These are phyloP conservation scores for Ascaphus truei DNA, from an alignment of 2,113 vertebrate genomes.

Conservation along the genomic window DNA sequence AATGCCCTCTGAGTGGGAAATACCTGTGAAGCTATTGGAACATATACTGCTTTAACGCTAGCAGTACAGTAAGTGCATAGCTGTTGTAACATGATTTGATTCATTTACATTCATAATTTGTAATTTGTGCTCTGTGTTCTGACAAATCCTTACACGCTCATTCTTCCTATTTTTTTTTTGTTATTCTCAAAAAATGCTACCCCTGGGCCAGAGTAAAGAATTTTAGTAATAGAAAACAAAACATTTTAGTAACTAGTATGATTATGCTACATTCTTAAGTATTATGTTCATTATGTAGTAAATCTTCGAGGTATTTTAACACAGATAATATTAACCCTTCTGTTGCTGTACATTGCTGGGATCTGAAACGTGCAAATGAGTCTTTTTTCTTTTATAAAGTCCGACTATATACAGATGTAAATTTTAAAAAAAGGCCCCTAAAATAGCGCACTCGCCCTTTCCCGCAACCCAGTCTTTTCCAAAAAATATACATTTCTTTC, in stretches of 20 bases:
- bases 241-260: neutral
- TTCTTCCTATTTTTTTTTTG: neutral
- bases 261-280: neutral
- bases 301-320: neutral
- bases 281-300: neutral
- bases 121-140: slow-evolving; percentile 40
- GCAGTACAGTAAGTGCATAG: slow-evolving; percentile 12
- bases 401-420: no score
- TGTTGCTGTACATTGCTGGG: no score
- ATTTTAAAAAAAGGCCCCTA: no score
- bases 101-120: neutral
- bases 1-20: no score
- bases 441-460: no score
- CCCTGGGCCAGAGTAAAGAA: slow-evolving; percentile 8
- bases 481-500: no score
- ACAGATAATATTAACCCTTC: neutral
- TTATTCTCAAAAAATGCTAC: slow-evolving; percentile 19
- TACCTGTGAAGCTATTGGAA: no score
- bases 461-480: no score
- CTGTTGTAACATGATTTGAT: slow-evolving; percentile 33
- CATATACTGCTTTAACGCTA: no score
- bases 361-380: no score
- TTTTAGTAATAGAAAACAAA: slow-evolving; percentile 24
- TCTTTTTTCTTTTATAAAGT: no score
- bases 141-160: slow-evolving; percentile 44